These are phyloP conservation scores for Hydroisotoma schaefferi DNA, from an alignment of 2,888 invertebrate genomes.

Conservation along the genomic window DNA sequence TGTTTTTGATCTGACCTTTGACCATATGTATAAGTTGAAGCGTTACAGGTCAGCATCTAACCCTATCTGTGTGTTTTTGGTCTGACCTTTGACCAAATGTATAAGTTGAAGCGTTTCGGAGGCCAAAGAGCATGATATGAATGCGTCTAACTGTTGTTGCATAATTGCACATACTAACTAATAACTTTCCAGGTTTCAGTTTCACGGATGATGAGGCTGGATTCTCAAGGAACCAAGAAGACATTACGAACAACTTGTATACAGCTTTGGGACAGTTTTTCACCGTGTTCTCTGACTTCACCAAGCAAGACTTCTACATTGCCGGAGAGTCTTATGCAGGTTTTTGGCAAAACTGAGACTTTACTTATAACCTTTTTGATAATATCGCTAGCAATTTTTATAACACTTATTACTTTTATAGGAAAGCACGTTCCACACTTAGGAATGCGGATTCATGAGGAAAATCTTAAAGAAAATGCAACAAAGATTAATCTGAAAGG, in stretches of 20 bases:
- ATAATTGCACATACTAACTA: neutral
- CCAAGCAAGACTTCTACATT: slow-evolving; percentile 73
- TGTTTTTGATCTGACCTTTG: no score
- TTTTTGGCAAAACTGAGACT: slow-evolving; percentile 48
- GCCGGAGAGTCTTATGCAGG: slow-evolving; percentile 87
- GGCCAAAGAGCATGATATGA: neutral
- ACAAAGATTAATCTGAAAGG: slow-evolving; percentile 49
- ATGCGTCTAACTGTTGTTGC: neutral
- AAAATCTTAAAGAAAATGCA: slow-evolving; percentile 36
- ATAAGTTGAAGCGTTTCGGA: neutral
- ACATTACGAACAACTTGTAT: slow-evolving; percentile 76
- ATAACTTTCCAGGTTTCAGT: slow-evolving; percentile 75
- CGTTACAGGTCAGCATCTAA: no score
- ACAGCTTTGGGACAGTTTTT: slow-evolving; percentile 77
- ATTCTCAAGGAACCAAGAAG: slow-evolving; percentile 72
- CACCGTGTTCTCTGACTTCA: slow-evolving; percentile 71
- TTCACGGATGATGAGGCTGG: slow-evolving; percentile 74
- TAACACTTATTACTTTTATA: slow-evolving; percentile 35
- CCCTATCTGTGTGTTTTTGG: no score
- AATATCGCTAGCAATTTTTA: neutral
- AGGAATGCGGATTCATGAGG: slow-evolving; percentile 49
- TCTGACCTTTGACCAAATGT: neutral
- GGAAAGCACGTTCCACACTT: slow-evolving; percentile 56
- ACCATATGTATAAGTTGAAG: no score
- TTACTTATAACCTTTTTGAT: neutral